phyloP scores from a whole-genome alignment of 2,113 vertebrate species.

The Felis chaus region DNA sequence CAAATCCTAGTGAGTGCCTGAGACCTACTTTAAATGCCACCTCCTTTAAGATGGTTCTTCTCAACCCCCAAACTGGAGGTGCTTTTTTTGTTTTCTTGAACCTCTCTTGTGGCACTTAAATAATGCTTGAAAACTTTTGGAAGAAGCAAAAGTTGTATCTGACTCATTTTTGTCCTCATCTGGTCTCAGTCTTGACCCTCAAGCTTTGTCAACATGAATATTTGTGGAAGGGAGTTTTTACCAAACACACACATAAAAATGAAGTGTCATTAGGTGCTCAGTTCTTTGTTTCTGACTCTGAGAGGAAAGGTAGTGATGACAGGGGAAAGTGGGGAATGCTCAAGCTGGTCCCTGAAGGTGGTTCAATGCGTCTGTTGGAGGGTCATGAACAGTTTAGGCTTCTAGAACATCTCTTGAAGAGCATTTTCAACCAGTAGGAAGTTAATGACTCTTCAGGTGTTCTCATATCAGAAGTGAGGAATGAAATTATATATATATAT shows the following conservation, averaged over 20 bases:
- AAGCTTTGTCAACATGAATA: background rate
- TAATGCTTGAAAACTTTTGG: background rate
- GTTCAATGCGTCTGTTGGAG: no score
- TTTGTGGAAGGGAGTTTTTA: background rate
- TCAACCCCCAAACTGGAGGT: background rate
- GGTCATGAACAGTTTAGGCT: accelerated
- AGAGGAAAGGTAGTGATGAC: background rate
- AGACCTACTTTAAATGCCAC: background rate
- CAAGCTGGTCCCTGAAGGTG: accelerated
- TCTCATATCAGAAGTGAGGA: background rate
- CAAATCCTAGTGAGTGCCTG: background rate
- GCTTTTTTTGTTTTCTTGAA: background rate
- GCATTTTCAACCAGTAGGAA: background rate
- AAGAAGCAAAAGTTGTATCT: background rate
- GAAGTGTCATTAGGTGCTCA: background rate
- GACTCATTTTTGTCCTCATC: background rate
- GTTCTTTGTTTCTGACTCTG: background rate
- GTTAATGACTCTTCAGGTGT: background rate
- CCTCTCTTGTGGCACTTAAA: background rate
- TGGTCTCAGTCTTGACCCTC: background rate
- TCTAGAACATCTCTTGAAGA: background rate
- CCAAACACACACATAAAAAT: background rate
- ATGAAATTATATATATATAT: background rate
- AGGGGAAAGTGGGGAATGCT: accelerated
- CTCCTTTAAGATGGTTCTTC: background rate